Conservation (phyloP, 2,113 vertebrate genomes). For the Ceratotherium simum region DNA sequence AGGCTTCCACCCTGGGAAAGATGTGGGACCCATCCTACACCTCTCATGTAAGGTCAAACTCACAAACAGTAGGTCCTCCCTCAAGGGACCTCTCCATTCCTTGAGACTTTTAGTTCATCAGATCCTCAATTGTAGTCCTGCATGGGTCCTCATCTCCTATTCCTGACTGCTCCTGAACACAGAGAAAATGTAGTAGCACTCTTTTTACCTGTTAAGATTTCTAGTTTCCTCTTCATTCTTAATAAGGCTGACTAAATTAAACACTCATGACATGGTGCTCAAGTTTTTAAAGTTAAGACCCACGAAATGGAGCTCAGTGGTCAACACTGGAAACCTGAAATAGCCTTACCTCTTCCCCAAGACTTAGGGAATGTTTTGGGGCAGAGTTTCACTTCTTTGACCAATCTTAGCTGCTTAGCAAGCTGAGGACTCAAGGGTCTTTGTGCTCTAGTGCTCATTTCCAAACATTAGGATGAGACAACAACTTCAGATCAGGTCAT, state of each 20-base stretch:
- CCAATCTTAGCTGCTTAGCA: neutral
- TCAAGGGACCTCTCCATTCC: neutral
- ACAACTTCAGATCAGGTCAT: neutral
- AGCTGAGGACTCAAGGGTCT: neutral
- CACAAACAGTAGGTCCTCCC: neutral
- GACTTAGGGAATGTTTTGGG: neutral
- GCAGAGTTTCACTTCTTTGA: neutral
- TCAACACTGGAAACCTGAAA: neutral
- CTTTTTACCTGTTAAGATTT: neutral
- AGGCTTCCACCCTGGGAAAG: neutral
- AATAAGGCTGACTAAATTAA: constrained; percentile 25
- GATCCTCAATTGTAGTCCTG: neutral
- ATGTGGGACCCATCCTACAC: neutral
- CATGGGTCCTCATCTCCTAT: neutral
- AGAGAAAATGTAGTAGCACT: neutral
- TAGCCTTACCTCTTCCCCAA: neutral
- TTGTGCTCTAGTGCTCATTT: neutral
- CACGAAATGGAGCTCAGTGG: neutral
- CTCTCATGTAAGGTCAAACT: neutral
- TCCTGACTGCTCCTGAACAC: neutral
- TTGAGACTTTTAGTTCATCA: neutral
- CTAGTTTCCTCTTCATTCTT: neutral
- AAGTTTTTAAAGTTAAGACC: constrained; percentile 3
- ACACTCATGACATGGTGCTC: neutral
- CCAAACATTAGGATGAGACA: neutral